Percentiles rank a stretch among this genome's conserved stretches.
phyloP scores from a whole-genome alignment of 1,140 invertebrate genomes.

The Drosophila bifasciata region DNA sequence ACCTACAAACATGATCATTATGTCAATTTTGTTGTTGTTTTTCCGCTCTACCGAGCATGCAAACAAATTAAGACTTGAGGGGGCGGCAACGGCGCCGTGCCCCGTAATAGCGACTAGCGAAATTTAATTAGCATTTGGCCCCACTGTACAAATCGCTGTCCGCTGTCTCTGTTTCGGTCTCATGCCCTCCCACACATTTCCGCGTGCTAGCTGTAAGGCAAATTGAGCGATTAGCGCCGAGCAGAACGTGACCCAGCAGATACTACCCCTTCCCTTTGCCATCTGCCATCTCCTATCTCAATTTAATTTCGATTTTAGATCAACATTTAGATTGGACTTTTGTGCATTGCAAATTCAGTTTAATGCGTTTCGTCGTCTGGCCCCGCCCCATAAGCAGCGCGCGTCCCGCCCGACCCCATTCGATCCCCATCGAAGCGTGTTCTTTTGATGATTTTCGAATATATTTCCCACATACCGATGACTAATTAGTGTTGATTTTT shows the following conservation, averaged over 20 bases:
- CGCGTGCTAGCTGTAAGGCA: slow-evolving; percentile 61
- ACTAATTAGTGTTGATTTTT: slow-evolving; percentile 31
- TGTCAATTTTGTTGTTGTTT: slow-evolving; percentile 71
- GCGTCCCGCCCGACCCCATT: not conserved
- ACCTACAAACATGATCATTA: slow-evolving; percentile 63
- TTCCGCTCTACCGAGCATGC: slow-evolving; percentile 77
- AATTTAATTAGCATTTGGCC: slow-evolving; percentile 76
- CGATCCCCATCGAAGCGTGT: slow-evolving; percentile 17
- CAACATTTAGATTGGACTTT: slow-evolving; percentile 65
- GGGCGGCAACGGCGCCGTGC: slow-evolving; percentile 54
- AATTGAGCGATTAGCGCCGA: slow-evolving; percentile 67
- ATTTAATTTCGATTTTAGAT: slow-evolving; percentile 72
- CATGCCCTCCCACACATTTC: slow-evolving; percentile 67
- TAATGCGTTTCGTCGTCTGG: slow-evolving; percentile 67
- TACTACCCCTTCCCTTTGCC: slow-evolving; percentile 1
- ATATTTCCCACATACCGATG: slow-evolving; percentile 24
- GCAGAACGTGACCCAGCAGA: slow-evolving; percentile 61
- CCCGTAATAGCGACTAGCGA: slow-evolving; percentile 29
- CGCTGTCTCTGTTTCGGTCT: slow-evolving; percentile 9
- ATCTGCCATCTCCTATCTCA: slow-evolving; percentile 19
- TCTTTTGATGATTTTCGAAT: slow-evolving; percentile 35
- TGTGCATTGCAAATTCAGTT: slow-evolving; percentile 60
- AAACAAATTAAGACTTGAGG: slow-evolving; percentile 74
- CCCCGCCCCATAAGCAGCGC: slow-evolving; percentile 17
- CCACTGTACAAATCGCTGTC: slow-evolving; percentile 13